These are phyloP conservation scores for Drosophila borborema DNA, from an alignment of 2,888 invertebrate genomes.

Conservation along the genomic window DNA sequence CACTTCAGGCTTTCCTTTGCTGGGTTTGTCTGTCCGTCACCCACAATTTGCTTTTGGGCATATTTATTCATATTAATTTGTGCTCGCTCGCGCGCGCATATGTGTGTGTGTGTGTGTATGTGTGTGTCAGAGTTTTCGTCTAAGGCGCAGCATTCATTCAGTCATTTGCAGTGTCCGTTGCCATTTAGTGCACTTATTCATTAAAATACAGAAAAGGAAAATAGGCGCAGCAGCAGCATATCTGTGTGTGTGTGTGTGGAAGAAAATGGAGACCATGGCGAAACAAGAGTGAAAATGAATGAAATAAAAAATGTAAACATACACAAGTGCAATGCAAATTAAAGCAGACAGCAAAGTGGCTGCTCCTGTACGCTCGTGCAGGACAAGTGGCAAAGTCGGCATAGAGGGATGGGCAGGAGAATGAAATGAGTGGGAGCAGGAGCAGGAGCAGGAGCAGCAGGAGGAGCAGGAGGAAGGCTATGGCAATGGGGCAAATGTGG, in stretches of 20 bases:
- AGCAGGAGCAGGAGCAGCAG: background rate
- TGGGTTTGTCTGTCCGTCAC: background rate
- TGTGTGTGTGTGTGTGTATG: conserved; percentile 10
- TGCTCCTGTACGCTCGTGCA: conserved; percentile 48
- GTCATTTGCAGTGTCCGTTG: conserved; percentile 72
- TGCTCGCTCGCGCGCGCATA: background rate
- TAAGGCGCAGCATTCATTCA: conserved; percentile 69
- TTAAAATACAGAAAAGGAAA: conserved; percentile 62
- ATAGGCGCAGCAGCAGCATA: conserved; percentile 10
- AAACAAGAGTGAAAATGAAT: conserved; percentile 79
- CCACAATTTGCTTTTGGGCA: conserved; percentile 30
- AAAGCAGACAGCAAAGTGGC: conserved; percentile 81
- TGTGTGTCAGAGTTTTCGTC: conserved; percentile 38
- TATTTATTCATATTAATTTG: conserved; percentile 52
- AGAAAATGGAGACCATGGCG: conserved; percentile 39
- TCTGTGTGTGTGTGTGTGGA: background rate
- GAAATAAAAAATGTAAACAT: conserved; percentile 82
- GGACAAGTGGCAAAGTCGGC: background rate
- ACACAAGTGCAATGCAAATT: conserved; percentile 82
- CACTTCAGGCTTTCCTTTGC: background rate
- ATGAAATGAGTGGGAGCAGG: too few relatives aligned
- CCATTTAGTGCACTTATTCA: conserved; percentile 81
- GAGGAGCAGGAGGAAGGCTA: background rate
- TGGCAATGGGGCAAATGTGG: conserved; percentile 38
- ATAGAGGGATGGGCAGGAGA: background rate